Conservation (phyloP, 1,140 invertebrate species). For the Lepidurus couesii region DNA sequence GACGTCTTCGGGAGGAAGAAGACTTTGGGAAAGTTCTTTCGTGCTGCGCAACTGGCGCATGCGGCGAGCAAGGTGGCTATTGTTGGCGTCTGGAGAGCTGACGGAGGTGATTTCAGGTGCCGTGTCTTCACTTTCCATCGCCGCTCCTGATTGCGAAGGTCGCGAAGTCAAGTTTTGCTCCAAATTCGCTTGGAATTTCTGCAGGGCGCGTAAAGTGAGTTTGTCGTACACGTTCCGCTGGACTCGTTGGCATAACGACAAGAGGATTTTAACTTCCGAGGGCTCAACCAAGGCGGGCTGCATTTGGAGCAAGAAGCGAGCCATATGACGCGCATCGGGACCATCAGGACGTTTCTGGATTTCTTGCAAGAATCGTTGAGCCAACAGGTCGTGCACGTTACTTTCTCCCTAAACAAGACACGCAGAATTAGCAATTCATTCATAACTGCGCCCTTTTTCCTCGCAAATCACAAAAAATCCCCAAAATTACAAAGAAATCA, state of each 20-base stretch:
- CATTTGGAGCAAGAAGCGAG: neutral
- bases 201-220: neutral
- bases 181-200: neutral
- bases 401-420: neutral
- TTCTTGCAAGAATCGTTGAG: neutral
- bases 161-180: neutral
- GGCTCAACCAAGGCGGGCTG: neutral
- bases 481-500: too few relatives aligned
- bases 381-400: neutral
- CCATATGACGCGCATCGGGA: neutral
- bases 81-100: neutral
- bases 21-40: too few relatives aligned
- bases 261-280: neutral
- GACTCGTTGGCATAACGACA: neutral
- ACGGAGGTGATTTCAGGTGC: neutral
- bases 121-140: neutral
- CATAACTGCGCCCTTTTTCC: neutral
- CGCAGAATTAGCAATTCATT: neutral
- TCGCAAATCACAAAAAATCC: too few relatives aligned
- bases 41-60: neutral
- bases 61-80: neutral
- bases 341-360: neutral
- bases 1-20: too few relatives aligned
- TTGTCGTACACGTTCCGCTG: neutral
- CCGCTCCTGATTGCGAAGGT: neutral